Evolutionary conservation across 2,888 invertebrate genomes (phyloP).

Genomic region (Mamestra brassicae): DNA sequence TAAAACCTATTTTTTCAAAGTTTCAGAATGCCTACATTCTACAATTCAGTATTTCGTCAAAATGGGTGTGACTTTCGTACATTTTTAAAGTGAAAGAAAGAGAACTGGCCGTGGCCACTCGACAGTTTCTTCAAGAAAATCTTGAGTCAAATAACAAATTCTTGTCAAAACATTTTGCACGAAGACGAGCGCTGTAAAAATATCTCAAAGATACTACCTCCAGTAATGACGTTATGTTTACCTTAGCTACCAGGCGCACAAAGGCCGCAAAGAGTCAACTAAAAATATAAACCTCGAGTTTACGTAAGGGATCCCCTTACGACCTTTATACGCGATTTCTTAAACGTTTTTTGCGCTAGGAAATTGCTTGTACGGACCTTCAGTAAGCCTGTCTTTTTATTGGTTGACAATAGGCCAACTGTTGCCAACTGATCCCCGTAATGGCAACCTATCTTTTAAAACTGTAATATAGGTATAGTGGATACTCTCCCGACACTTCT

Average conservation of each 20-base stretch:
- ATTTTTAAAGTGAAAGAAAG: not conserved
- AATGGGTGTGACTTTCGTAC: not conserved
- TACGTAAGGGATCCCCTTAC: slow-evolving; percentile 49
- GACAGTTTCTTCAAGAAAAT: not conserved
- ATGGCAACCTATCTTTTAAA: not conserved
- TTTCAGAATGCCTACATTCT: not conserved
- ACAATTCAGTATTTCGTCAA: not conserved
- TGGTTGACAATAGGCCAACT: slow-evolving; percentile 15
- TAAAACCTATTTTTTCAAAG: no score
- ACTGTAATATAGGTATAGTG: no score
- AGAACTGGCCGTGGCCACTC: not conserved
- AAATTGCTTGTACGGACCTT: slow-evolving; percentile 40
- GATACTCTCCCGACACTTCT: not conserved
- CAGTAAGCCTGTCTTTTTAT: slow-evolving; percentile 30
- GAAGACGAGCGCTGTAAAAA: slow-evolving; percentile 34
- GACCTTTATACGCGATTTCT: slow-evolving; percentile 34
- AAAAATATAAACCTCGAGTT: slow-evolving; percentile 54
- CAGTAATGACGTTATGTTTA: slow-evolving; percentile 44
- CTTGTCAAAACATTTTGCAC: slow-evolving; percentile 34
- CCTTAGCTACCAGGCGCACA: slow-evolving; percentile 40
- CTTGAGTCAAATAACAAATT: slow-evolving; percentile 38
- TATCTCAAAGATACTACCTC: slow-evolving; percentile 50
- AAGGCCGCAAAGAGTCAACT: slow-evolving; percentile 52
- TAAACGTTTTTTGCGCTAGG: slow-evolving; percentile 31
- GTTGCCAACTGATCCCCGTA: not conserved